phyloP scores from a whole-genome alignment of 2,888 invertebrate species.

The Amblyteles armatorius region DNA sequence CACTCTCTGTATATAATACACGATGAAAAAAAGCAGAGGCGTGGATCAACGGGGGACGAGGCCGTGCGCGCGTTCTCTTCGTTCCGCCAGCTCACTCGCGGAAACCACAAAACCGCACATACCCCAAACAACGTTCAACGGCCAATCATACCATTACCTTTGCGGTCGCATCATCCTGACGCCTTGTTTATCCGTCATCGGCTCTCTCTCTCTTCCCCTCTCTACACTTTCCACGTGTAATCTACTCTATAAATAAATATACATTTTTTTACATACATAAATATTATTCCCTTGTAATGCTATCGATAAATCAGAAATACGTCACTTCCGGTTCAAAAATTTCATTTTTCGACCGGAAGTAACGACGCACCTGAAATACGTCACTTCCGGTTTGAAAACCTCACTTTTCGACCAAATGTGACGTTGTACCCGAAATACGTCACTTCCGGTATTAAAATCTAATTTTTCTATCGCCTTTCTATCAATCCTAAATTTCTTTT shows the following conservation, averaged over 20 bases:
- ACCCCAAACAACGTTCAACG: slow-evolving; percentile 81
- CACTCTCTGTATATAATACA: slow-evolving; percentile 4
- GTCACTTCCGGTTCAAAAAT: too few relatives aligned
- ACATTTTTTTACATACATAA: neutral
- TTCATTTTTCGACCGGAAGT: too few relatives aligned
- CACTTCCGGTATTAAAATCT: too few relatives aligned
- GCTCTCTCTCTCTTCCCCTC: slow-evolving; percentile 4
- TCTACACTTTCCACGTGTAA: slow-evolving; percentile 39
- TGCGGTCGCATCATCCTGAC: slow-evolving; percentile 82
- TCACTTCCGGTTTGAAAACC: too few relatives aligned
- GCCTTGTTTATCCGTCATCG: slow-evolving; percentile 82
- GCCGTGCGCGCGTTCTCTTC: slow-evolving; percentile 24
- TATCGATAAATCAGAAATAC: too few relatives aligned
- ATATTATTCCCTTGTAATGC: too few relatives aligned
- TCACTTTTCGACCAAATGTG: too few relatives aligned
- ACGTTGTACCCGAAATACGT: too few relatives aligned
- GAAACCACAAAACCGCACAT: slow-evolving; percentile 84
- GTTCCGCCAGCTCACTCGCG: slow-evolving; percentile 68
- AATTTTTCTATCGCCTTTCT: neutral
- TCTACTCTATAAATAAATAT: slow-evolving; percentile 17
- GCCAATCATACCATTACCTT: slow-evolving; percentile 84
- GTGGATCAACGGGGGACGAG: slow-evolving; percentile 38
- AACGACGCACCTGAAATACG: too few relatives aligned
- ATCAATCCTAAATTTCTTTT: slow-evolving; percentile 4
- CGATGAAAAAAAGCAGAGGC: slow-evolving; percentile 56